Conservation (phyloP, 2,113 vertebrate genomes). For the Xenopus tropicalis region DNA sequence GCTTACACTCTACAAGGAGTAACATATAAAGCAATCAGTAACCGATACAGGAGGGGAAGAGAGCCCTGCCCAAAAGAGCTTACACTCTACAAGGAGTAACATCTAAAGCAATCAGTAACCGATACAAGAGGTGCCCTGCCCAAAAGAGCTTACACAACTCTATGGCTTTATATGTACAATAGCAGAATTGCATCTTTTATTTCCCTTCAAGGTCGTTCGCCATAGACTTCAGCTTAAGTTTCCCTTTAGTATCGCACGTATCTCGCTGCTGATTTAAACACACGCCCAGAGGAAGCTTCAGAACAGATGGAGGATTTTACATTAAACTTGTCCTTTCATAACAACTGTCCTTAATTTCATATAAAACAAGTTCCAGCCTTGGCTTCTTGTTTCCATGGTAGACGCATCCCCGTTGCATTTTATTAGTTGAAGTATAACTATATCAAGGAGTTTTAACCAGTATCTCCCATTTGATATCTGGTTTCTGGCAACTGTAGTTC, state of each 20-base stretch:
- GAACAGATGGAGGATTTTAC: slow-evolving; percentile 31
- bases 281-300: slow-evolving; percentile 4
- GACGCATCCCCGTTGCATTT: not conserved
- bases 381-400: slow-evolving; percentile 9
- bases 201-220: slow-evolving; percentile 9
- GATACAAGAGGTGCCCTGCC: too few species aligned
- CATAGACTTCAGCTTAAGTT: not conserved
- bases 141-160: too few species aligned
- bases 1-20: too few species aligned
- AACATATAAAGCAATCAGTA: too few species aligned
- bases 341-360: slow-evolving; percentile 27
- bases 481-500: too few species aligned
- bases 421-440: too few species aligned
- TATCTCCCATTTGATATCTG: too few species aligned
- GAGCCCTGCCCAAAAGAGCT: too few species aligned
- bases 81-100: too few species aligned
- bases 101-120: too few species aligned
- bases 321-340: slow-evolving; percentile 20
- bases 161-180: too few species aligned
- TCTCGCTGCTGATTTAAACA: slow-evolving; percentile 8
- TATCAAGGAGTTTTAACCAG: not conserved
- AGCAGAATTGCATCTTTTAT: not conserved
- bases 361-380: slow-evolving; percentile 9
- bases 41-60: too few species aligned
- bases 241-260: not conserved